A percentile compares a stretch with the other conserved stretches of the same genome.
Conservation (phyloP, 1,140 invertebrate species). For the Philaenus spumarius region DNA sequence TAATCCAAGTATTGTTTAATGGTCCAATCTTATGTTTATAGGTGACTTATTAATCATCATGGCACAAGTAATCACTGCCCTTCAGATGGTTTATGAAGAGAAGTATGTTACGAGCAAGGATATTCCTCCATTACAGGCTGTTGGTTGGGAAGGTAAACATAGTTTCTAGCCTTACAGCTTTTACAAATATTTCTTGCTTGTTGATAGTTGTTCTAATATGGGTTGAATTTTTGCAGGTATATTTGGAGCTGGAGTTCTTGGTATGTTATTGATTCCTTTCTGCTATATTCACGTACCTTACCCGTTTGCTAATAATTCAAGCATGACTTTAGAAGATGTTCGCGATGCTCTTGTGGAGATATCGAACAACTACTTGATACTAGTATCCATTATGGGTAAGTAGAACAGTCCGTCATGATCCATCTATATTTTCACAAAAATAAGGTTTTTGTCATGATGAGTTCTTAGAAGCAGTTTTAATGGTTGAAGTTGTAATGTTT, state of each 20-base stretch:
- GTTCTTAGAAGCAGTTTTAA: too few species aligned
- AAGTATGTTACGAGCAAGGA: conserved; percentile 77
- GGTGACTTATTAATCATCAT: conserved; percentile 89
- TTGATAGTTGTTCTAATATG: too few species aligned
- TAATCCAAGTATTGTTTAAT: too few species aligned
- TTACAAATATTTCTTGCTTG: too few species aligned
- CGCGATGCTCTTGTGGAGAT: conserved; percentile 81
- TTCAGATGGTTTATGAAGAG: conserved; percentile 93
- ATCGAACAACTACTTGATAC: conserved; percentile 52
- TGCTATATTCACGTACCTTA: conserved; percentile 71
- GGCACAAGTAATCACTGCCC: conserved; percentile 80
- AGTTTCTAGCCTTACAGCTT: too few species aligned
- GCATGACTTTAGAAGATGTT: conserved; percentile 76
- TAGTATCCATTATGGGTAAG: conserved; percentile 59
- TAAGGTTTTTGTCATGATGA: too few species aligned
- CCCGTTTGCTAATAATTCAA: conserved; percentile 70
- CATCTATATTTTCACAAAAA: too few species aligned
- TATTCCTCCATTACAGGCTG: conserved; percentile 76
- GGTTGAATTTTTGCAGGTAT: conserved; percentile 53
- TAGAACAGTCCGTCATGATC: conserved; percentile 14
- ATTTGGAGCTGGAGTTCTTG: conserved; percentile 76
- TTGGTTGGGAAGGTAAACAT: conserved; percentile 81
- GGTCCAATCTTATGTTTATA: too few species aligned
- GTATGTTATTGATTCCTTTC: conserved; percentile 69
- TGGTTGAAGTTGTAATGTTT: too few species aligned